phyloP scores from a whole-genome alignment of 2,797 vertebrate genomes.

The Hafferia zeledoni region DNA sequence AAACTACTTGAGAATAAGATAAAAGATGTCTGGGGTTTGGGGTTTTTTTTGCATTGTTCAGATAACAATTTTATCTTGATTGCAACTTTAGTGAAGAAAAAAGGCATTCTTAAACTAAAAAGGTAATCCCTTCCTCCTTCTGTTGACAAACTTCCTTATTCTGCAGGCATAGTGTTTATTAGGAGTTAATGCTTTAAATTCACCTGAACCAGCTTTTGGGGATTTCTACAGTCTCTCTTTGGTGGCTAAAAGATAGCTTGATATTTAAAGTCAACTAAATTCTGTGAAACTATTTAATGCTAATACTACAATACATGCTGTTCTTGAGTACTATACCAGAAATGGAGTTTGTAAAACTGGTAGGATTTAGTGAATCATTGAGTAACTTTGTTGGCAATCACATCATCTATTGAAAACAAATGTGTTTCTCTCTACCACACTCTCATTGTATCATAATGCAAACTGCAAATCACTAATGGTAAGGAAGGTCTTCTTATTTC shows the following conservation, averaged over 20 bases:
- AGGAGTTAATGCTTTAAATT: background rate
- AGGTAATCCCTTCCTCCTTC: background rate
- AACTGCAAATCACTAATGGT: background rate
- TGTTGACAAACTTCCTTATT: background rate
- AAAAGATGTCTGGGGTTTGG: background rate
- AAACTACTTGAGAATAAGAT: background rate
- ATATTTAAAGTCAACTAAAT: background rate
- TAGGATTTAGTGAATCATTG: background rate
- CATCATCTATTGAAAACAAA: background rate
- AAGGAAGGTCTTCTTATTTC: background rate
- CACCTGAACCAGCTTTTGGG: background rate
- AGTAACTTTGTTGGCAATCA: background rate
- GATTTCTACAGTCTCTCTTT: background rate
- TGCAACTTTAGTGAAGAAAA: background rate
- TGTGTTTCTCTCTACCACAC: background rate
- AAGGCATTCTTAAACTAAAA: background rate
- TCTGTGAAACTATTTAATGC: background rate
- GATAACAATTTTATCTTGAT: background rate
- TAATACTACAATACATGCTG: background rate
- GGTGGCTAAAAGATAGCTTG: background rate
- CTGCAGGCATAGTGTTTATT: background rate
- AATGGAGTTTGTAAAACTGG: background rate
- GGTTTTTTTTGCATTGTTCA: background rate
- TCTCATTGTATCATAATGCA: background rate
- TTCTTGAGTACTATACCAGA: background rate